These are phyloP conservation scores for Gymnorhina tibicen DNA, from an alignment of 2,113 vertebrate genomes.

Conservation along the genomic window DNA sequence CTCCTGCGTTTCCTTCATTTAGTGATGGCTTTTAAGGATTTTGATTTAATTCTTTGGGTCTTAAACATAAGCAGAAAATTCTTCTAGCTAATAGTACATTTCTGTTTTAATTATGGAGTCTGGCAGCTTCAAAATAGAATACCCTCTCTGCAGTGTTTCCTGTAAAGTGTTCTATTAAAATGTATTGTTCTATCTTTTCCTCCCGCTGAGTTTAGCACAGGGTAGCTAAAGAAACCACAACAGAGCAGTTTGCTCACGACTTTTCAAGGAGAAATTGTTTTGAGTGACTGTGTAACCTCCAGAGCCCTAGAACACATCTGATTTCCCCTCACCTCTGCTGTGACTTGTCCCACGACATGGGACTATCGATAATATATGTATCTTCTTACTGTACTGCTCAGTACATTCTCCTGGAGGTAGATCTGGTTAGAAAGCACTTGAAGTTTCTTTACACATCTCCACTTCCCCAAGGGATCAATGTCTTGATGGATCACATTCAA, in stretches of 20 bases:
- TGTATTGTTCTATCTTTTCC: neutral
- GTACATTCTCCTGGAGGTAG: conserved; percentile 24
- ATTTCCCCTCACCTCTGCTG: conserved; percentile 59
- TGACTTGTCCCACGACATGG: conserved; percentile 40
- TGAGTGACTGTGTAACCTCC: conserved; percentile 1
- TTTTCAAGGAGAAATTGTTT: conserved; percentile 46
- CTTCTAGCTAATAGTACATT: conserved; percentile 19
- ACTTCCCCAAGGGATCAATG: conserved; percentile 72
- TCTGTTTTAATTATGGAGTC: conserved; percentile 52
- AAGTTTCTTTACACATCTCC: conserved; percentile 63
- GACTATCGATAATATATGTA: conserved; percentile 54
- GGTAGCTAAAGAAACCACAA: neutral
- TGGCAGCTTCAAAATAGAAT: conserved; percentile 5
- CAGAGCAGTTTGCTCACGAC: neutral
- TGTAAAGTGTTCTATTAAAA: neutral
- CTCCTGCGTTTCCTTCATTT: conserved; percentile 34
- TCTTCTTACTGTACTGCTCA: conserved; percentile 56
- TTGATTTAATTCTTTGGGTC: conserved; percentile 57
- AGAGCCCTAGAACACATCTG: conserved; percentile 49
- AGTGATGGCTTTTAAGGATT: conserved; percentile 60
- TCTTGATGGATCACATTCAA: conserved; percentile 78
- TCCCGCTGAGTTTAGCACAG: neutral
- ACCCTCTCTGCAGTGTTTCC: neutral
- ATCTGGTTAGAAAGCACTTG: conserved; percentile 53
- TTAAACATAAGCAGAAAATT: conserved; percentile 55